A percentile compares a stretch with the other conserved stretches of the same genome.
phyloP scores from a whole-genome alignment of 2,113 vertebrate species.

The Corynorhinus townsendii region DNA sequence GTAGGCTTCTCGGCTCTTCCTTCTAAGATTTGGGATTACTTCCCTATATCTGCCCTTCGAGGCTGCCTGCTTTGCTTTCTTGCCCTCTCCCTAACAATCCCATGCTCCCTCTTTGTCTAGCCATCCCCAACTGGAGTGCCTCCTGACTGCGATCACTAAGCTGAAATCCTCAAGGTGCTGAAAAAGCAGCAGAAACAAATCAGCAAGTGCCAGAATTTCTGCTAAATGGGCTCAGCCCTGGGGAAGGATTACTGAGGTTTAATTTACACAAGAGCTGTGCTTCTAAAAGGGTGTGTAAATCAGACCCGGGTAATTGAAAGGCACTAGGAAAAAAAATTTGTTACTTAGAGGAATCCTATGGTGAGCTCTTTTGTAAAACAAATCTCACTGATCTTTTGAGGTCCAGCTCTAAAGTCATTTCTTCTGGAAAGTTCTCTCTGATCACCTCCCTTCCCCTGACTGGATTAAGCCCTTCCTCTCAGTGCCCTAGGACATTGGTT shows the following conservation, averaged over 20 bases:
- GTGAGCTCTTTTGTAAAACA: slow-evolving; percentile 51
- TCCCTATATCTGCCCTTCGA: background rate
- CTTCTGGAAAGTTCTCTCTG: background rate
- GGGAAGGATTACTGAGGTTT: slow-evolving; percentile 57
- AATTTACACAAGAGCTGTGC: slow-evolving; percentile 65
- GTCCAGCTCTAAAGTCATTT: background rate
- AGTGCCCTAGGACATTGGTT: background rate
- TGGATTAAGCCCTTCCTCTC: background rate
- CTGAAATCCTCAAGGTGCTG: slow-evolving; percentile 59
- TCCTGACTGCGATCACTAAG: background rate
- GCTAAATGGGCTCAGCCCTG: slow-evolving; percentile 29
- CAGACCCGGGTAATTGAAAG: slow-evolving; percentile 54
- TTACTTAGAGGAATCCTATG: slow-evolving; percentile 43
- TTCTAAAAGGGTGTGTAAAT: slow-evolving; percentile 57
- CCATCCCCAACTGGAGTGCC: background rate
- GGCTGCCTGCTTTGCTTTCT: background rate
- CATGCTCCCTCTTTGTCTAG: background rate
- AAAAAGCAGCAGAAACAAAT: slow-evolving; percentile 59
- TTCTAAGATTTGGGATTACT: background rate
- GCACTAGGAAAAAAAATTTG: background rate
- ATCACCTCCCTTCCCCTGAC: background rate
- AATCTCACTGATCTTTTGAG: slow-evolving; percentile 27
- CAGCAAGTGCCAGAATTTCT: slow-evolving; percentile 57
- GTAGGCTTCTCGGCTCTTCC: background rate
- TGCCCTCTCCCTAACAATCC: background rate